These are phyloP conservation scores for Fukomys damarensis DNA, from an alignment of 2,113 vertebrate species.

Conservation along the genomic window DNA sequence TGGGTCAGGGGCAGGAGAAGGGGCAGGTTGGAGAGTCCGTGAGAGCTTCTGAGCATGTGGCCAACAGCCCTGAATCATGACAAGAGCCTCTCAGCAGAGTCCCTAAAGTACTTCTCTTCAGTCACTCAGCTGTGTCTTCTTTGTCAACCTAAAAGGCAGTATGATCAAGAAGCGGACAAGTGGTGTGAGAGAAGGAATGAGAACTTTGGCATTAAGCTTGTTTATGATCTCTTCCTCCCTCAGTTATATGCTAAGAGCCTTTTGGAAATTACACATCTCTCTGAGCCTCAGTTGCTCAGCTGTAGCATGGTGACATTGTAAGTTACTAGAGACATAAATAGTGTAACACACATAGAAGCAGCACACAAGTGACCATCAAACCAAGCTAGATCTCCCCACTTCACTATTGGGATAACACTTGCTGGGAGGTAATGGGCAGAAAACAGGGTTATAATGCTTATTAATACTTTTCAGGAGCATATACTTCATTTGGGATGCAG, in stretches of 20 bases:
- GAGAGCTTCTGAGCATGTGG: background rate
- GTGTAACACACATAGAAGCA: background rate
- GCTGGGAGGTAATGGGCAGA: background rate
- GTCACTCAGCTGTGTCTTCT: background rate
- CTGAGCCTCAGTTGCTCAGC: background rate
- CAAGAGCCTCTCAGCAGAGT: slow-evolving; percentile 4
- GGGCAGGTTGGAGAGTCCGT: background rate
- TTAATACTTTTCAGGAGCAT: background rate
- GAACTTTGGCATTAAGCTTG: background rate
- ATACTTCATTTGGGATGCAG: background rate
- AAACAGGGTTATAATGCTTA: background rate
- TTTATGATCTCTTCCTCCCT: background rate
- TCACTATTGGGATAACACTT: background rate
- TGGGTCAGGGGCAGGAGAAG: background rate
- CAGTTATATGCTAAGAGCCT: background rate
- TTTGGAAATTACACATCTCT: background rate
- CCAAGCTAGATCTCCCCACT: background rate
- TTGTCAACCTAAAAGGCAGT: background rate
- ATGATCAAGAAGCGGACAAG: background rate
- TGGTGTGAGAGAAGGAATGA: background rate
- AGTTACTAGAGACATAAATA: background rate
- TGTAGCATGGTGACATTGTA: background rate
- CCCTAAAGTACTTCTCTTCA: background rate
- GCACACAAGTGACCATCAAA: background rate
- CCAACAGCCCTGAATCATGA: background rate